These are phyloP conservation scores for Corythornis leucogaster DNA, from an alignment of 2,797 vertebrate species.

Conservation along the genomic window DNA sequence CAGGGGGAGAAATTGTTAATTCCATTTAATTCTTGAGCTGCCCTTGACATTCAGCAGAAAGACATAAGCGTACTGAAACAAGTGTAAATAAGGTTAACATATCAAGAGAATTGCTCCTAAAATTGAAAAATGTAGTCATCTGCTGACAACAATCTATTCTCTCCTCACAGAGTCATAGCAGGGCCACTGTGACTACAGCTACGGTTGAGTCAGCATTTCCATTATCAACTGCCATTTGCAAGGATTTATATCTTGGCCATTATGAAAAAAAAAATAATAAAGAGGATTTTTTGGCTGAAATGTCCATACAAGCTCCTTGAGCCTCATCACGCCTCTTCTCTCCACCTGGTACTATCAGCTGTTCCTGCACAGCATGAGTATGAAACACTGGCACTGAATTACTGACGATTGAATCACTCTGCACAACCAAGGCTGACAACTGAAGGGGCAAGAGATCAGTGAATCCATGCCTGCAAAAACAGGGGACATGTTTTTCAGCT, in stretches of 20 bases:
- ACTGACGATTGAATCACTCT: accelerated
- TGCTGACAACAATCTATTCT: background rate
- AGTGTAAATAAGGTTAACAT: slow-evolving; percentile 36
- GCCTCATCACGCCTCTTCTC: background rate
- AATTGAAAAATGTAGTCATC: slow-evolving; percentile 7
- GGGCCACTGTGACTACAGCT: background rate
- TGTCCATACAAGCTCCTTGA: background rate
- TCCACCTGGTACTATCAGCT: background rate
- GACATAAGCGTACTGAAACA: background rate
- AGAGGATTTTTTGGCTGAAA: background rate
- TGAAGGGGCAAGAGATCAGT: background rate
- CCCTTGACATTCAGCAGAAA: slow-evolving; percentile 43
- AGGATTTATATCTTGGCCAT: background rate
- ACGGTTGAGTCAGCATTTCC: background rate
- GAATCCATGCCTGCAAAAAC: background rate
- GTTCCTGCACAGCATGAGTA: background rate
- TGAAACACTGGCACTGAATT: background rate
- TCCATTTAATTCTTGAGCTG: slow-evolving; percentile 13
- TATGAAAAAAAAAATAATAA: background rate
- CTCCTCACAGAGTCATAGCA: background rate
- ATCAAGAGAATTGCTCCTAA: slow-evolving; percentile 31
- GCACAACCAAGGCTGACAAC: background rate
- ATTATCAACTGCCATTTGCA: background rate
- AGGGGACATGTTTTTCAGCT: background rate
- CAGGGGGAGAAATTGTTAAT: background rate